Conservation (phyloP, 2,888 invertebrate genomes). For the Andrena chrysosceles region DNA sequence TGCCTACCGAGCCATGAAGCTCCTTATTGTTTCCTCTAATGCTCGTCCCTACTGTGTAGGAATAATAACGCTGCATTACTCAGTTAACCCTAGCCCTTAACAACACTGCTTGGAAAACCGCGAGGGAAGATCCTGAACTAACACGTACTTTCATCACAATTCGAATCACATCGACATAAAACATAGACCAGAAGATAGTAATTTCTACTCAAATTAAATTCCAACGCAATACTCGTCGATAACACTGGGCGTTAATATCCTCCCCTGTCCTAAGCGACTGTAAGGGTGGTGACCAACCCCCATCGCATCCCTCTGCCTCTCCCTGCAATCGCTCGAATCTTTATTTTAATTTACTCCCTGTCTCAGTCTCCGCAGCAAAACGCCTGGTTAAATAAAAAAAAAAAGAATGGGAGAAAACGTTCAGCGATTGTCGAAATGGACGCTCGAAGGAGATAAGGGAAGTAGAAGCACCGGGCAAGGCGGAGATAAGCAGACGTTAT, state of each 20-base stretch:
- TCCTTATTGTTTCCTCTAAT: constrained; percentile 60
- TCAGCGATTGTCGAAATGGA: constrained; percentile 10
- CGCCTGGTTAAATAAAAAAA: no score
- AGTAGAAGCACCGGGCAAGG: neutral
- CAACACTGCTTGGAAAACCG: constrained; percentile 38
- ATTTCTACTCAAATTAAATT: no score
- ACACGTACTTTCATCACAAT: no score
- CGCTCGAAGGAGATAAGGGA: constrained; percentile 16
- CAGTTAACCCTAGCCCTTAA: constrained; percentile 44
- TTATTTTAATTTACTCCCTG: constrained; percentile 59
- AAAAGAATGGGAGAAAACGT: neutral
- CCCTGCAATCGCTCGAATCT: constrained; percentile 5
- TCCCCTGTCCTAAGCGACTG: no score
- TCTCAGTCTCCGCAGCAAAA: constrained; percentile 25
- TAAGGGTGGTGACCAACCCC: neutral
- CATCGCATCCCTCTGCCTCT: neutral
- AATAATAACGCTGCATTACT: constrained; percentile 58
- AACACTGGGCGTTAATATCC: no score
- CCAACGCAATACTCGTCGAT: no score
- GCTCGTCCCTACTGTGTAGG: constrained; percentile 51
- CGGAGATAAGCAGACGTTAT: constrained; percentile 53
- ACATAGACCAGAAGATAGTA: no score
- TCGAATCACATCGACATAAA: no score
- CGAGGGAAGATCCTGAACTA: neutral
- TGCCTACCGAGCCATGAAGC: constrained; percentile 7